phyloP scores from a whole-genome alignment of 2,888 invertebrate species.

The Phanerotoma sp. region DNA sequence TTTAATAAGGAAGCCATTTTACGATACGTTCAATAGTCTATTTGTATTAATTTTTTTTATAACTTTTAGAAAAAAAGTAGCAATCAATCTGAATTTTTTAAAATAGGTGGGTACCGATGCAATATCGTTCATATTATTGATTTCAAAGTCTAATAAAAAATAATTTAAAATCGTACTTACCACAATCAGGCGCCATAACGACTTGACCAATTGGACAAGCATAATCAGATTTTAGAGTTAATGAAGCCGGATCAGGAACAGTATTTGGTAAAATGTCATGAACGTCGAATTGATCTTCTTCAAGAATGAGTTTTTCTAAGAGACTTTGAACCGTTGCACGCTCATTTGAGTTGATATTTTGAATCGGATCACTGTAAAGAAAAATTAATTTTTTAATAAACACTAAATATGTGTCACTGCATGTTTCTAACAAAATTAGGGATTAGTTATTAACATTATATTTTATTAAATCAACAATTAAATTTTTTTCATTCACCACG shows the following conservation, averaged over 20 bases:
- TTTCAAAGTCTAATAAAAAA: neutral
- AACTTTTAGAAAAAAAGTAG: no score
- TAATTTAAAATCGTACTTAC: no score
- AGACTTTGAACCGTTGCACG: conserved; percentile 80
- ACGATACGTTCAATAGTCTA: no score
- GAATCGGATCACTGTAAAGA: conserved; percentile 79
- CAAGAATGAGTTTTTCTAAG: conserved; percentile 85
- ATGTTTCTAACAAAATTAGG: no score
- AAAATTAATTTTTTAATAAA: neutral
- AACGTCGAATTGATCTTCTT: conserved; percentile 93
- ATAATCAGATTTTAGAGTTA: conserved; percentile 85
- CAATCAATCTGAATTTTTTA: no score
- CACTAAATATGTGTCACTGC: no score
- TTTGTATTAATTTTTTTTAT: no score
- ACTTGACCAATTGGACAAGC: conserved; percentile 93
- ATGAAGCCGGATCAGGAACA: conserved; percentile 87
- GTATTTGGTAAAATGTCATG: conserved; percentile 92
- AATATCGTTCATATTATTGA: neutral
- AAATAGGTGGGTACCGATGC: neutral
- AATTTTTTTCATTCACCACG: no score
- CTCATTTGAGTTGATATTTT: conserved; percentile 84
- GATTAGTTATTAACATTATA: no score
- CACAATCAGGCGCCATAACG: conserved; percentile 90
- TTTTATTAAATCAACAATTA: no score
- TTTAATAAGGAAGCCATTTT: no score